These are phyloP conservation scores for Girardinichthys multiradiatus DNA, from an alignment of 2,113 vertebrate species.

Conservation along the genomic window DNA sequence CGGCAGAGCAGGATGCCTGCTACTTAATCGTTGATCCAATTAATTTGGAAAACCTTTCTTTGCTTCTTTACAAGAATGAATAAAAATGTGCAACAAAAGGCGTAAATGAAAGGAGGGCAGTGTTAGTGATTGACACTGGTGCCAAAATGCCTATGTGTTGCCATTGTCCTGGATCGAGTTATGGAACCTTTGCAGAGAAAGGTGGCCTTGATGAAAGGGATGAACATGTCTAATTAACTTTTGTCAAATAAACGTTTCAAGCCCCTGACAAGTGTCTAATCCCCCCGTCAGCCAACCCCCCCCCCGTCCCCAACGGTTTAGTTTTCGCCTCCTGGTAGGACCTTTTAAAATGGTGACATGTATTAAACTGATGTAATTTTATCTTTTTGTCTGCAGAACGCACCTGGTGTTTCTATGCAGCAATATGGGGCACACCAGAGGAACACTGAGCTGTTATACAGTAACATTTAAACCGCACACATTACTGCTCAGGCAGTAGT, in stretches of 20 bases:
- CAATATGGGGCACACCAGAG: constrained; percentile 26
- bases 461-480: constrained; percentile 33
- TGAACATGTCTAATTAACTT: constrained; percentile 74
- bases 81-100: constrained; percentile 66
- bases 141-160: constrained; percentile 63
- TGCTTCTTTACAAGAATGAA: constrained; percentile 58
- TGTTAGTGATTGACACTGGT: constrained; percentile 72
- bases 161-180: constrained; percentile 63
- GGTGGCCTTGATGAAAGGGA: constrained; percentile 61
- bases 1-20: constrained; percentile 58
- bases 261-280: constrained; percentile 45
- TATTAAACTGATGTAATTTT: constrained; percentile 64
- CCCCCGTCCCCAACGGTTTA: too few relatives aligned
- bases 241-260: constrained; percentile 69
- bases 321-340: constrained; percentile 57
- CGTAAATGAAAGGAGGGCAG: constrained; percentile 54
- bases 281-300: constrained; percentile 39
- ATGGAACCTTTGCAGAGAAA: constrained; percentile 51
- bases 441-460: constrained; percentile 29
- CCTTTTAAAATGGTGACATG: constrained; percentile 43
- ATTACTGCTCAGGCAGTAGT: background rate
- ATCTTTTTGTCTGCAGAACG: constrained; percentile 34
- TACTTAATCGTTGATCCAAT: constrained; percentile 76
- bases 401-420: constrained; percentile 70
- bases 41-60: constrained; percentile 69